Evolutionary conservation across 2,888 invertebrate genomes (phyloP).

Genomic region (Drosophila seclusa): DNA sequence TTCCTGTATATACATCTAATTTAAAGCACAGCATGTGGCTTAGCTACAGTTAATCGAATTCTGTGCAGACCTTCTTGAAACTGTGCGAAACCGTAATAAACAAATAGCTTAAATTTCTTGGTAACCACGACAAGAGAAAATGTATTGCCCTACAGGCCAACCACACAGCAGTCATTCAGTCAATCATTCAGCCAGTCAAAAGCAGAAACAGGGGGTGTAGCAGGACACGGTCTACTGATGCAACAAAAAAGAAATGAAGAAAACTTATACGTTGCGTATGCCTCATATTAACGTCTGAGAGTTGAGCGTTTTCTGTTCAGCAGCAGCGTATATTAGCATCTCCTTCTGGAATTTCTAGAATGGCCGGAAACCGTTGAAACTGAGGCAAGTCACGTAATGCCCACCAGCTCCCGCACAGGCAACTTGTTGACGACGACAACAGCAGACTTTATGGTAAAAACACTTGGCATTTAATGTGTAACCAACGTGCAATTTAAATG

Average conservation of each 20-base stretch:
- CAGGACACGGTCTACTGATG: conserved; percentile 6
- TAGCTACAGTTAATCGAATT: conserved; percentile 58
- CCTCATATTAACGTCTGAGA: conserved; percentile 44
- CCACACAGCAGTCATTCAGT: conserved; percentile 4
- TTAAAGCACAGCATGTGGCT: conserved; percentile 50
- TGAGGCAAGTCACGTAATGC: conserved; percentile 57
- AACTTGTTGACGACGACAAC: conserved; percentile 53
- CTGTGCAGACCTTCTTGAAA: conserved; percentile 31
- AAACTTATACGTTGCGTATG: conserved; percentile 65
- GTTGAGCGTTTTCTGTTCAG: conserved; percentile 7
- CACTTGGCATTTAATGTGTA: conserved; percentile 34
- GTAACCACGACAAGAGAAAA: conserved; percentile 25
- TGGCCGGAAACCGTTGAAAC: conserved; percentile 51
- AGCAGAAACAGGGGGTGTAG: not conserved
- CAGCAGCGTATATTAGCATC: conserved; percentile 51
- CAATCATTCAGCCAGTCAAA: not conserved
- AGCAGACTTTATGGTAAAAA: conserved; percentile 23
- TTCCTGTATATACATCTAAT: conserved; percentile 18
- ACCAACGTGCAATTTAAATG: conserved; percentile 63
- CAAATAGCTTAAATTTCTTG: conserved; percentile 58
- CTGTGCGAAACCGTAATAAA: conserved; percentile 46
- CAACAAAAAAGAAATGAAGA: conserved; percentile 17
- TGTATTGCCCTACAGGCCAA: not conserved
- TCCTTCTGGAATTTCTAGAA: conserved; percentile 1
- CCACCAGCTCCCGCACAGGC: not conserved